These are phyloP conservation scores for Montipora efflorescens DNA, from an alignment of 64 coral and sea anemone genomes.

Conservation along the genomic window DNA sequence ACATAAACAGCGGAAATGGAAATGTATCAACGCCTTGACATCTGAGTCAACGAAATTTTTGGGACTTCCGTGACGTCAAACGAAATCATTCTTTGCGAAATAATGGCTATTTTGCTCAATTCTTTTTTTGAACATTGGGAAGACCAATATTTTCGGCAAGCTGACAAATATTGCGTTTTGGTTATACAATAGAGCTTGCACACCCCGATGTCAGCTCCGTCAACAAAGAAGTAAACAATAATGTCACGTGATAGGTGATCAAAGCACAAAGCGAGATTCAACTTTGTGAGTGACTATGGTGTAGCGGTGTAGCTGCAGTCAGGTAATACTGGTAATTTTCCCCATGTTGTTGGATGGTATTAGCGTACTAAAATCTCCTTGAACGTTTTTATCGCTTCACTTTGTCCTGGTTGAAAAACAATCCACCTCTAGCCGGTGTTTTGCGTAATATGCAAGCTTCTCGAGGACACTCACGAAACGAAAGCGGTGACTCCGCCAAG, in stretches of 20 bases:
- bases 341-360: not conserved
- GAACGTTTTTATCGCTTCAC: not conserved
- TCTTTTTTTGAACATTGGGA: not conserved
- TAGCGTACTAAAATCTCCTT: not conserved
- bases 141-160: not conserved
- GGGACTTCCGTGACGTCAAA: not conserved
- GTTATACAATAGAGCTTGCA: not conserved
- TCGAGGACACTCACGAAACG: slow-evolving; percentile 74
- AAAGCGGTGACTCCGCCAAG: slow-evolving; percentile 89
- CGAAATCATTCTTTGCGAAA: not conserved
- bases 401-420: not conserved
- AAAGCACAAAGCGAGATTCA: not conserved
- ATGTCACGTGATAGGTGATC: slow-evolving; percentile 2
- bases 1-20: too few relatives aligned
- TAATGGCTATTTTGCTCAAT: not conserved
- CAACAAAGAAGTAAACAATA: not conserved
- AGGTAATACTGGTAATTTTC: not conserved
- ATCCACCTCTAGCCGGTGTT: not conserved
- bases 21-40: too few relatives aligned
- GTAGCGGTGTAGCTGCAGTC: too few relatives aligned
- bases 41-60: too few relatives aligned
- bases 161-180: not conserved
- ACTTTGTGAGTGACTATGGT: too few relatives aligned
- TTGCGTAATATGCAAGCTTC: slow-evolving; percentile 1
- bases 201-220: too few relatives aligned